Percentiles rank a stretch among this genome's conserved stretches.
phyloP scores from a whole-genome alignment of 64 coral and sea anemone genomes.

The Astreopora myriophthalma region DNA sequence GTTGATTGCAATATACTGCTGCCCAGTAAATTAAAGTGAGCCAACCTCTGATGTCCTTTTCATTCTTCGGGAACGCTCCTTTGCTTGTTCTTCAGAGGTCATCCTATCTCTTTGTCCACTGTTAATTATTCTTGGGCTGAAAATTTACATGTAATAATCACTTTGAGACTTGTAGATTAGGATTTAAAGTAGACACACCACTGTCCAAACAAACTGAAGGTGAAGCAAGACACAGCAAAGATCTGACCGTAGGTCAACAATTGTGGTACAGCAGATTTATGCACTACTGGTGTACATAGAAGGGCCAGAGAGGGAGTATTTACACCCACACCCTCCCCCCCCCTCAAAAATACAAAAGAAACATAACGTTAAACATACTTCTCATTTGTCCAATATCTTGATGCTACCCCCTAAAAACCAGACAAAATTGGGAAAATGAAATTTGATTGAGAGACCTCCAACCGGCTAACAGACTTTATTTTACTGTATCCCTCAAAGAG shows the following conservation, averaged over 20 bases:
- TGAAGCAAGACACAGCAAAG: too few species aligned
- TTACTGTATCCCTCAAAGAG: too few species aligned
- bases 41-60: conserved; percentile 89
- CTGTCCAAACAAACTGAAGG: too few species aligned
- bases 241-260: too few species aligned
- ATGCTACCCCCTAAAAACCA: background rate
- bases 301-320: too few species aligned
- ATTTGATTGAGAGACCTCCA: background rate
- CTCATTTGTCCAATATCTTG: conserved; percentile 40
- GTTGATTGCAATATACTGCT: background rate
- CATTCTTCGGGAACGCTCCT: conserved; percentile 61
- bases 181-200: too few species aligned
- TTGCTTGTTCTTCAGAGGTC: conserved; percentile 66
- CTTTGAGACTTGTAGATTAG: background rate
- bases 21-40: background rate
- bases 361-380: background rate
- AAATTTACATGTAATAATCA: background rate
- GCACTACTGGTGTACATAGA: background rate
- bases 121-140: conserved; percentile 54
- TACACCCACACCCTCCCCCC: too few species aligned
- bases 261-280: too few species aligned
- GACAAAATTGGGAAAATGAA: background rate
- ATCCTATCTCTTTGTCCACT: conserved; percentile 70
- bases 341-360: too few species aligned
- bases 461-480: too few species aligned